phyloP scores from a whole-genome alignment of 2,797 vertebrate species.

The Odontamblyopus rebecca region DNA sequence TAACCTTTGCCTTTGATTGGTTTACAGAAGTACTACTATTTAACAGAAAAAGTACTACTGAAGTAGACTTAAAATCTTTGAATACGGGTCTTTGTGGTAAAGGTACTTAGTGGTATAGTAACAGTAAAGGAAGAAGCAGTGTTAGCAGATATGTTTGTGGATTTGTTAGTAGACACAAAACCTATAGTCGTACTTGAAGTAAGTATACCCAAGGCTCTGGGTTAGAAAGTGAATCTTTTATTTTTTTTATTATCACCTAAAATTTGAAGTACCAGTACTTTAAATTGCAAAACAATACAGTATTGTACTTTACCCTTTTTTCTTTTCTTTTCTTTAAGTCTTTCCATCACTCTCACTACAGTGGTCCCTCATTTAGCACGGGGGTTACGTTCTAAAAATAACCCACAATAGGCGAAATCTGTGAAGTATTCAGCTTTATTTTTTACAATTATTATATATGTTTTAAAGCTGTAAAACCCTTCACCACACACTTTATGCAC shows the following conservation, averaged over 20 bases:
- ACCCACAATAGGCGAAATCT: no score
- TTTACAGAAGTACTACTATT: not conserved
- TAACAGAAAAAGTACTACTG: not conserved
- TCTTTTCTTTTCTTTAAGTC: not conserved
- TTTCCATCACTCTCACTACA: slow-evolving; percentile 48
- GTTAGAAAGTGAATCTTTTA: not conserved
- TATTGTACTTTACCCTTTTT: not conserved
- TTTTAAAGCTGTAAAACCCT: no score
- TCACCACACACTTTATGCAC: no score
- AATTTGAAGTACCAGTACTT: not conserved
- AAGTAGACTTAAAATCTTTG: not conserved
- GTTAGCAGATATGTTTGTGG: not conserved
- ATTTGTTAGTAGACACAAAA: not conserved
- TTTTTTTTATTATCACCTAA: not conserved
- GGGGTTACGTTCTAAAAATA: no score
- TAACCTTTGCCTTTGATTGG: not conserved
- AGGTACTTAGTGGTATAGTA: not conserved
- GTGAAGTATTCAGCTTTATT: no score
- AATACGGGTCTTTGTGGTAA: not conserved
- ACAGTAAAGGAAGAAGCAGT: not conserved
- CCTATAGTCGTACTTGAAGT: not conserved
- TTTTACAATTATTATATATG: no score
- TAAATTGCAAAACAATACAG: not conserved
- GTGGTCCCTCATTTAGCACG: no score
- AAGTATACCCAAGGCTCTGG: not conserved